Evolutionary conservation across 2,888 invertebrate genomes (phyloP), one percentile per base, ranked within the genome.

Genomic region (Apoderus coryli): DNA sequence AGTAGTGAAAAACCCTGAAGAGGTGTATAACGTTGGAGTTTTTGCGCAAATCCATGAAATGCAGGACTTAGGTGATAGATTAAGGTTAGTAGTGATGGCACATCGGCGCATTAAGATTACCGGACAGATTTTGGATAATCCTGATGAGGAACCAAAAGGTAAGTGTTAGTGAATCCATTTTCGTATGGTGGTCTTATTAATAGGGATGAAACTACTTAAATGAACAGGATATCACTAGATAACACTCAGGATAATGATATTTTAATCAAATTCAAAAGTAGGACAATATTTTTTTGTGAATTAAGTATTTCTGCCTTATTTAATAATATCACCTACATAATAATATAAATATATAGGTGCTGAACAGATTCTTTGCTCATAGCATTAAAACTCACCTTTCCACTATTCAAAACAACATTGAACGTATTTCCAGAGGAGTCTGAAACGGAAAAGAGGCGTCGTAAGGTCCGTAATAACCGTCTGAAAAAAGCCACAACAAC

Each of bases 21-120:
- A 98, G 40, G 67, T 99, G 22, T 84, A 93, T 53, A 62, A 71
- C 29, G 70, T 93, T 14, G 98, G 98, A 5, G 88, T 93, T 2
- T 99, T 98, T 59, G 96, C 92, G 5, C 93, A 96, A 62, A 95
- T 98, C 41, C 88, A 92, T 45, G 96, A 98, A 59, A 73, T 98
- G 62, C 92, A 95, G 54, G 95, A 95, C 53, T 66, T 92, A 53
- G 93, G 89, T 4, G 88, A 85, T 49, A 79, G 79, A 53, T 56
- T 93, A 27, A 66, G 89, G 34, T 69, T 98, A 48, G 89, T 98
- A 3, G 81, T 96, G 5, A 89, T 90, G 76, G 95, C 90, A 0
- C 92, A 95, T 56, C 64, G 95, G 34, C 66, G 93, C 39, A 84
- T 89, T 22, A 74, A 72, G 54, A 78, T 88, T 16, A 73, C 77